A percentile compares a stretch with the other conserved stretches of the same genome.
Conservation (phyloP, 1,140 invertebrate species). For the Saccostrea cuccullata region DNA sequence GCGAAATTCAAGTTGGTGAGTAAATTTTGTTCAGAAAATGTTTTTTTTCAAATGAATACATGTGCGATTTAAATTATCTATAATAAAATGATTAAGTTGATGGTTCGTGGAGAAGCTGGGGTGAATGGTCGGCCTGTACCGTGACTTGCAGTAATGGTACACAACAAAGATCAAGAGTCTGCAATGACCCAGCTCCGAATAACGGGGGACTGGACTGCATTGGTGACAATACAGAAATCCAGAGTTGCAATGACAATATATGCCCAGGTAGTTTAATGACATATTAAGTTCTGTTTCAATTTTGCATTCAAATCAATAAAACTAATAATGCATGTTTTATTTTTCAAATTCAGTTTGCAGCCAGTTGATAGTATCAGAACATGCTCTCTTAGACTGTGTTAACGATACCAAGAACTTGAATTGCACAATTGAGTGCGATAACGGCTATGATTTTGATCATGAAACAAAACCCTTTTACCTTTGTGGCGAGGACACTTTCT, state of each 20-base stretch:
- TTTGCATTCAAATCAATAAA: too few relatives aligned
- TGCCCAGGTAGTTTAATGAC: constrained; percentile 31
- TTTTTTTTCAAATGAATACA: too few relatives aligned
- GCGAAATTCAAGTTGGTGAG: too few relatives aligned
- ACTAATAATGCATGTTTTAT: too few relatives aligned
- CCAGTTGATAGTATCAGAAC: too few relatives aligned
- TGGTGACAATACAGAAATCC: constrained; percentile 26
- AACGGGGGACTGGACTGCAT: constrained; percentile 25
- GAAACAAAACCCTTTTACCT: constrained; percentile 35
- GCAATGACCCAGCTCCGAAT: constrained; percentile 46
- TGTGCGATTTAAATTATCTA: too few relatives aligned
- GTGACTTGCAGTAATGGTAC: constrained; percentile 40
- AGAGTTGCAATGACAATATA: background rate
- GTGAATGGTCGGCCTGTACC: constrained; percentile 44
- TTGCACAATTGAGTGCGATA: constrained; percentile 7
- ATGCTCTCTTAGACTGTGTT: too few relatives aligned
- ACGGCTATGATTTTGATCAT: constrained; percentile 51
- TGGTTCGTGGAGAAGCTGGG: constrained; percentile 43
- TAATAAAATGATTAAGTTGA: constrained; percentile 27
- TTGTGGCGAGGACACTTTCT: constrained; percentile 49
- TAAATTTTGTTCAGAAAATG: too few relatives aligned
- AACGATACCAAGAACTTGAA: too few relatives aligned
- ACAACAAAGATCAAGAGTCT: background rate
- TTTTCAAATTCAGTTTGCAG: too few relatives aligned
- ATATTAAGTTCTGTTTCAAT: too few relatives aligned